Evolutionary conservation across 64 coral and sea anemone genomes (phyloP), one percentile per base, ranked within the genome.

Genomic region (Astreopora myriophthalma): DNA sequence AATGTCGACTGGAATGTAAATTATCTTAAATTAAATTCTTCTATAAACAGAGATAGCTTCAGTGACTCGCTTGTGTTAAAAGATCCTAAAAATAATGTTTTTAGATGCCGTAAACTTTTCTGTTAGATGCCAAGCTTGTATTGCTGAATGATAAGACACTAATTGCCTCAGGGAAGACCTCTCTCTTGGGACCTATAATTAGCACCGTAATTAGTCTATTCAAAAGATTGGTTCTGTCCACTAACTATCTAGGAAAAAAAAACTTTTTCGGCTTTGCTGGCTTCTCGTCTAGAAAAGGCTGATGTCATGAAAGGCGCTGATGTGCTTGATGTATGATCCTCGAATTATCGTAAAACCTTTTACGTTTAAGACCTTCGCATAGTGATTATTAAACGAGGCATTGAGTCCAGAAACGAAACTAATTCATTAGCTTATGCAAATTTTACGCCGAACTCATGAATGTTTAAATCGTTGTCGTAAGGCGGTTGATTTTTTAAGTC

Each of bases 361-460:
- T 61, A 34, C 27, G 6, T 23, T 39, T 63, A 64, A 37, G 37
- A 37, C 19, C 79, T 8, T 36, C 5, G 31, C 1, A 37, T 38
- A 38, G 19, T 17, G 33, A 36, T 20, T 12, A 13, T 16, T 3
- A 60, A 64, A 32, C 70, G 70, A 64, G 5, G 61, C 61, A n/a
- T 5, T 14, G 16, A 55, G 17, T 64, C 17, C 52, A 83, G 29
- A 17, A 19, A 83, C n/a, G 29, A 63, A 39, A 62, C 57, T 80
- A 80, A 83, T 63, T 57, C 79, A 83, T 83, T 83, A 83, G 55
- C 79, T 35, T 83, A 83, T 83, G 79, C 57, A 65, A 83, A 83
- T 83, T 83, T 83, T 83, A 57, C 57, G 61, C 34, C 24, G 49
- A 26, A 64, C 14, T 83, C 79, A 83, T 83, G 79, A 64, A 83